phyloP scores from a whole-genome alignment of 2,113 vertebrate genomes.

The Zapus hudsonius region DNA sequence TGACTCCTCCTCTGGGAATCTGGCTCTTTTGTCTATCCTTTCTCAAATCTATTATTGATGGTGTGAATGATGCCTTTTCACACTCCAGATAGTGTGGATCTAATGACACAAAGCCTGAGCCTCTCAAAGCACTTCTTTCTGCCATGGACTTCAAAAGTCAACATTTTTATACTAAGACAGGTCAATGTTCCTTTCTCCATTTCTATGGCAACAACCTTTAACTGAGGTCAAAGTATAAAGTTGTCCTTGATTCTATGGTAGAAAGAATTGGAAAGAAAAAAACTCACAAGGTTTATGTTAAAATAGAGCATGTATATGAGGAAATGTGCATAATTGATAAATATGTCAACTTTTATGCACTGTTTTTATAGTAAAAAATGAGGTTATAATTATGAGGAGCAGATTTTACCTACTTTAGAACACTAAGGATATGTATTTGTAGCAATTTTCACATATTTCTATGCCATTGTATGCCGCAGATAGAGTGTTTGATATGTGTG shows the following conservation, averaged over 20 bases:
- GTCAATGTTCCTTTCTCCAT: neutral
- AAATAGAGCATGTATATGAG: neutral
- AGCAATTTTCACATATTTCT: neutral
- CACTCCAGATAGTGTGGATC: neutral
- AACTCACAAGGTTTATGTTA: neutral
- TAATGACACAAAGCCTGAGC: neutral
- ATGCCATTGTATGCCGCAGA: neutral
- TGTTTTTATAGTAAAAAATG: neutral
- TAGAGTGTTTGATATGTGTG: no score
- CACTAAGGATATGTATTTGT: neutral
- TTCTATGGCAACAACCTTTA: neutral
- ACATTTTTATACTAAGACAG: neutral
- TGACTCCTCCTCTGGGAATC: neutral
- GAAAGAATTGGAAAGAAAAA: neutral
- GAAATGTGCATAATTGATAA: neutral
- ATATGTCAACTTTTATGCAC: neutral
- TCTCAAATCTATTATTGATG: slow-evolving; percentile 47
- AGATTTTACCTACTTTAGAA: neutral
- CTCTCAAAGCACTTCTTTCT: neutral
- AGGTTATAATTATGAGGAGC: neutral
- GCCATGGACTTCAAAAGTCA: slow-evolving; percentile 11
- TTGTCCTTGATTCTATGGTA: neutral
- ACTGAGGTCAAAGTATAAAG: slow-evolving; percentile 4
- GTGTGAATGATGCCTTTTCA: neutral
- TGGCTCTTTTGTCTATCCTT: neutral